Conservation (phyloP, 1,140 invertebrate genomes). For the Solen grandis region DNA sequence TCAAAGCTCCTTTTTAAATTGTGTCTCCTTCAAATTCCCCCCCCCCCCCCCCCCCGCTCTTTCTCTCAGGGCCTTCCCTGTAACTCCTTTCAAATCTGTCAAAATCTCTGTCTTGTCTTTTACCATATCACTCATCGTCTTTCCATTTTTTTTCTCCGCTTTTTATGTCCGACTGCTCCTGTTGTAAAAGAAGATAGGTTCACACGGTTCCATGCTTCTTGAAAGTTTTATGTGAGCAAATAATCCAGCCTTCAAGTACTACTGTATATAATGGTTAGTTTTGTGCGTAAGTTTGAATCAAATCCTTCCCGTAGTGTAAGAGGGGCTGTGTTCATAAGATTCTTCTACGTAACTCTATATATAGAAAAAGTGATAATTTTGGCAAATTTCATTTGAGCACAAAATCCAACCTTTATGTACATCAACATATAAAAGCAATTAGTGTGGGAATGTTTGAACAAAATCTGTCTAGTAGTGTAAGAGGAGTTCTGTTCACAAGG, state of each 20-base stretch:
- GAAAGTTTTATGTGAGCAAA: no score
- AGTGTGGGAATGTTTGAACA: neutral
- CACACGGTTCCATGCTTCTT: neutral
- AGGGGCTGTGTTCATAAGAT: no score
- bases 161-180: conserved; percentile 9
- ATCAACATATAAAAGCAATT: conserved; percentile 20
- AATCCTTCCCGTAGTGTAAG: no score
- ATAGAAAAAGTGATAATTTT: no score
- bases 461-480: conserved; percentile 18
- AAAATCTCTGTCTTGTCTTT: conserved; percentile 9
- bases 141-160: conserved; percentile 7
- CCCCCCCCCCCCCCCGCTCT: neutral
- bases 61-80: conserved; percentile 5
- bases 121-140: conserved; percentile 19
- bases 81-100: conserved; percentile 5
- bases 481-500: no score
- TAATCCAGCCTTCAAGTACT: neutral
- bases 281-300: neutral
- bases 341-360: no score
- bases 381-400: no score
- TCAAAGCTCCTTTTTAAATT: conserved; percentile 16
- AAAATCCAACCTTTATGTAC: no score
- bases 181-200: conserved; percentile 1
- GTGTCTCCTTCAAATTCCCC: conserved; percentile 13
- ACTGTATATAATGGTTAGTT: neutral